Evolutionary conservation across 2,113 vertebrate genomes (phyloP), one percentile per base, ranked within the genome.

Genomic region (Ptilorrhoa leucosticta): DNA sequence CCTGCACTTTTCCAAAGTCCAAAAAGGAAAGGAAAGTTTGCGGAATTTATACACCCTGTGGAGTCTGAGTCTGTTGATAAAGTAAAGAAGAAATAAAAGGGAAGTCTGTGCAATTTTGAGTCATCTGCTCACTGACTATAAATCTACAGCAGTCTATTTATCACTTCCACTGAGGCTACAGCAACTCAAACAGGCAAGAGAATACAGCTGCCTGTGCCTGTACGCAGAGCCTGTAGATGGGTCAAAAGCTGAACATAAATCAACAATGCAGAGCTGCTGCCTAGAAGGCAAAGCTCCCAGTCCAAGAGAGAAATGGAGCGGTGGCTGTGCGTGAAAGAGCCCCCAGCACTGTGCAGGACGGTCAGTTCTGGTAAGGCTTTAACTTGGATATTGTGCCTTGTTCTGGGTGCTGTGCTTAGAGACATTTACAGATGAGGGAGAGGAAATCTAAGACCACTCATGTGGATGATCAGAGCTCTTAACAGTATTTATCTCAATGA

Each of bases 81-180:
- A 89, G n/a, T 23, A 83, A 89, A 87, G 83, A 89, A 91, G 83
- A 95, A 93, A 89, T 65, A 72, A 78, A 82, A 87, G 70, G 2
- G 2, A 85, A 83, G 45, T 39, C 57, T 3, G 0, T 57, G 87
- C 73, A 91, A 88, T 79, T 96, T 85, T 87, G 78, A 96, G 78
- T 91, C 87, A 91, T 95, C 70, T 95, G 53, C 82, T 87, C 69
- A 72, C 65, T 82, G 83, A n/a, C 81, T 68, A 42, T 96, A 95
- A 87, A 92, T 95, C 73, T 91, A 15, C 71, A 65, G 27, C 79
- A 83, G 82, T 30, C 70, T 72, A 76, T 91, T 94, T 94, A 78
- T 95, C 80, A 86, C 47, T 78, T 92, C 72, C 68, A 71, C 51
- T 2, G 9, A 58, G 56, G 68, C 72, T 87, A 40, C 72, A 86